Evolutionary conservation across 2,113 vertebrate species (phyloP), one percentile per base, ranked within the genome.

Genomic region (Halichoeres trimaculatus): DNA sequence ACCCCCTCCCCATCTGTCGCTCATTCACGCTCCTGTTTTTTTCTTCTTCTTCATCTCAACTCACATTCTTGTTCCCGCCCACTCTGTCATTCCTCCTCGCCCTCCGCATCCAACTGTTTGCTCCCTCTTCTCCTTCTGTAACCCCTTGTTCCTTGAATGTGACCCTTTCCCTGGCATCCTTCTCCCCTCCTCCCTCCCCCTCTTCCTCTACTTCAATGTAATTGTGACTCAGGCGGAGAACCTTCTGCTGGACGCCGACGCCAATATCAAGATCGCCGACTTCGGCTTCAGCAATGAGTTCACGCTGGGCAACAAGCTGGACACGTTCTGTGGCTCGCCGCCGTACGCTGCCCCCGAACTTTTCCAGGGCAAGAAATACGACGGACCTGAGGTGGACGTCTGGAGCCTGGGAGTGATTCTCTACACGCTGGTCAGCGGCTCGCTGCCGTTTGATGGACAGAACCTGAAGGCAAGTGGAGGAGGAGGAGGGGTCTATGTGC

Each of bases 201-300:
- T 72, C n/a, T 23, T 36, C 71, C 35, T 70, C 62, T 38, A 2
- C 57, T 51, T 77, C 50, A 14, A 75, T 59, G 36, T 36, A 76
- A 43, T 48, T 51, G 56, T 17, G 48, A 74, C 61, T 47, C 91
- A 98, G 97, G 96, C 97, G 0, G 97, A 98, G 90, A 98, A 98
- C 89, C 95, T 98, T 43, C 88, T 98, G 70, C 92, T 98, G 88
- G 96, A 98, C 0, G 94, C 96, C 0, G 95, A 98, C 5, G 93
- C 95, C 88, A 97, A 98, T 87, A 97, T 98, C 84, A 97, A 98
- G 81, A 97, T 98, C 0, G 97, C 97, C 0, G 96, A 98, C 87
- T 98, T 98, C 0, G 97, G 97, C 55, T 98, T 98, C 94, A 98
- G 96, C 91, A 98, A 98, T 0, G 97, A 98, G 90, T 98, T 98